Base-by-base conservation (phyloP, 2,888 invertebrate species). In the Diaprepes abbreviatus region DNA sequence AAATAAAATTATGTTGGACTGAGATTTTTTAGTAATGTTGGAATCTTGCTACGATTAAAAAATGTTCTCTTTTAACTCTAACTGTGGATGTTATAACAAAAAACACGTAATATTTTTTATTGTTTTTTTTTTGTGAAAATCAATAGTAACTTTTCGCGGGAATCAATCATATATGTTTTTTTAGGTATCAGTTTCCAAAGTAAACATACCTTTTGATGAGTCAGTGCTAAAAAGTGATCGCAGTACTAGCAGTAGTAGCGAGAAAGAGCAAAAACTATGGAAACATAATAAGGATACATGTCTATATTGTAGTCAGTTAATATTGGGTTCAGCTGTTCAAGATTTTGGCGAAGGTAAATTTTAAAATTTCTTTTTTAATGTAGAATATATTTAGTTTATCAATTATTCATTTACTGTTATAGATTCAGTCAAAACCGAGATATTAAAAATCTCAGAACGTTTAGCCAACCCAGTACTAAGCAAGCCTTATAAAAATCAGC, bases 391-490 rank as follows among this genome's bases (percentile, higher is more conserved):
- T n/a, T n/a, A n/a, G n/a, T n/a, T n/a, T n/a, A n/a, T n/a, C n/a
- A n/a, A n/a, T n/a, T n/a, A n/a, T n/a, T n/a, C n/a, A n/a, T n/a
- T n/a, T n/a, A n/a, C 38, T 57, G 33, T 76, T 75, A 63, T 48
- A 79, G 78, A 75, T 63, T 70, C 74, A 9, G 58, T 74, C 4
- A 79, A 77, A 74, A 66, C 86, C 76, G 90, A 91, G 77, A 89
- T 94, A 62, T 82, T 94, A 71, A 88, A 90, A 73, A 89, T 93
- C 79, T 88, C 92, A 1, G 90, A 92, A 77, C 90, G 91, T 72
- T 85, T 95, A 79, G 89, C 92, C 33, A 94, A 93, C 84, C 93
- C 94, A 43, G 89, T 93, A 9, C 91, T 92, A 80, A 89, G 90
- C 73, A 92, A 92, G 75, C 90, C 93, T 81, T 92, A 95, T 38